These are phyloP conservation scores for Poicephalus gulielmi DNA, from an alignment of 2,113 vertebrate species.

Conservation along the genomic window DNA sequence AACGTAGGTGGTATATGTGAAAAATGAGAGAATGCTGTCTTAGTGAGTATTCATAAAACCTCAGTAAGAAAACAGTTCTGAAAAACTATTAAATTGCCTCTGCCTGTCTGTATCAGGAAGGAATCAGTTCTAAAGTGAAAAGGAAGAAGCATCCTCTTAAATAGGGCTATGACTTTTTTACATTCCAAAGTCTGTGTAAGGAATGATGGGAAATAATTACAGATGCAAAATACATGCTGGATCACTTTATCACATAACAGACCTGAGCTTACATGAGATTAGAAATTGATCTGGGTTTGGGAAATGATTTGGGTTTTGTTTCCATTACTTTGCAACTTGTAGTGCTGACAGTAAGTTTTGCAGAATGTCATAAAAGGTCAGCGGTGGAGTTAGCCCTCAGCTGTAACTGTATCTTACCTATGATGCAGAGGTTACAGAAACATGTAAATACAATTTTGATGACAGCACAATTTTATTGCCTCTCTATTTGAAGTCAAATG, in stretches of 20 bases:
- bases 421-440: conserved; percentile 34
- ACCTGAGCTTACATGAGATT: conserved; percentile 3
- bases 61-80: not conserved
- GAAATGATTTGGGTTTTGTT: conserved; percentile 51
- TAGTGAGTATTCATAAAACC: not conserved
- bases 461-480: conserved; percentile 13
- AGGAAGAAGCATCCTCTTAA: not conserved
- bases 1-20: not conserved
- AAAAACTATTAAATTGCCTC: not conserved
- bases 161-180: not conserved
- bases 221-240: not conserved
- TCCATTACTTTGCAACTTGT: conserved; percentile 22
- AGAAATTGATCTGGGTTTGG: not conserved
- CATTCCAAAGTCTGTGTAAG: not conserved
- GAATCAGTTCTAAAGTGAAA: not conserved
- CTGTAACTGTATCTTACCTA: not conserved
- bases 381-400: not conserved
- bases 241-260: not conserved
- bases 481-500: not conserved
- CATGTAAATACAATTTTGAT: not conserved
- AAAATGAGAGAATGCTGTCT: not conserved
- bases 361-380: conserved; percentile 54
- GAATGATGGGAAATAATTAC: not conserved
- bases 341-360: conserved; percentile 26
- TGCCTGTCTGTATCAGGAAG: not conserved